Evolutionary conservation across 35 echinoderm and acorn worm species (phyloP), one percentile per base, ranked within the genome.

Genomic region (Acanthaster planci): DNA sequence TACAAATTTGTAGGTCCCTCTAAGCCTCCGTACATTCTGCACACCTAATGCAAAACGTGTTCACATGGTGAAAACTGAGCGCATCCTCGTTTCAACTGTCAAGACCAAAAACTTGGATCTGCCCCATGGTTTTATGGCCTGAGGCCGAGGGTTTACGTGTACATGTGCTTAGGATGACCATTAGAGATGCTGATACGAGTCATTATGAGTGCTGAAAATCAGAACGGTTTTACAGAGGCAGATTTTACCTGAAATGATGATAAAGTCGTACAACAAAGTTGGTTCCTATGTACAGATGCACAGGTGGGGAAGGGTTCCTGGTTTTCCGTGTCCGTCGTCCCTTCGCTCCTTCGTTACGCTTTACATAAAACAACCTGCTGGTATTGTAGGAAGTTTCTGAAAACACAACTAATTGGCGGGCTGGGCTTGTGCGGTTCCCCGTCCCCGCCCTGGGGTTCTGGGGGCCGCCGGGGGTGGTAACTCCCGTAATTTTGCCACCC

Each of bases 381-480:
- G 7, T 29, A 1, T 82, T 36, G 32, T 7, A 29, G 19, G n/a
- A 22, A 55, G 7, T 67, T 37, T 31, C 26, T 26, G 23, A 42
- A 36, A 38, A 47, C 57, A 21, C n/a, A 55, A 44, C 55, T 31
- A 29, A 26, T 39, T 21, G 17, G 36, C 22, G 9, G 5, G 7
- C 58, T 34, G 56, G 76, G 59, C 57, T 52, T 23, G 78, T n/a
- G n/a, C n/a, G n/a, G n/a, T n/a, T 30, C 15, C 7, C 18, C 27
- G 27, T 30, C 2, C 21, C 5, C 40, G 22, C 44, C 21, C 39
- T 81, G 39, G 15, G 51, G 39, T 1, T 89, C 79, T 44, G 87
- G 87, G 30, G 80, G 87, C 19, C 79, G 87, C 80, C 40, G 87
- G 5, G 87, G 80, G 80, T 89, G 80, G 87, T 38, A 84, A 79